Percentiles rank a stretch among this genome's conserved stretches.
phyloP scores from a whole-genome alignment of 2,113 vertebrate genomes.

The Pleuronectes platessa region DNA sequence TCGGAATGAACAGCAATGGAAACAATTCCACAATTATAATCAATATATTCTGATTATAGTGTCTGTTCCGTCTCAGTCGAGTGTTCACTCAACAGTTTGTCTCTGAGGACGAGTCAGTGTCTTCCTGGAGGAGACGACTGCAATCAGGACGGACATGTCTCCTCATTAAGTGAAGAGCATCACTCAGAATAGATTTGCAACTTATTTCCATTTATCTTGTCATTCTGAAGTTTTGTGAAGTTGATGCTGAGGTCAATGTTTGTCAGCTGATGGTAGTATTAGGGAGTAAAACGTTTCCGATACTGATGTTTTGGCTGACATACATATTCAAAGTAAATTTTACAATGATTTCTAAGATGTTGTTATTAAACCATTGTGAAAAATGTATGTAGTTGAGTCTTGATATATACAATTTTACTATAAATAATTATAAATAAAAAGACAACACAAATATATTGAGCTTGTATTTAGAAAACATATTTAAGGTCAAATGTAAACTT shows the following conservation, averaged over 20 bases:
- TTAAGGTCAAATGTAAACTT: background rate
- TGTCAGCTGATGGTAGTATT: background rate
- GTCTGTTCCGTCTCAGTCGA: slow-evolving; percentile 30
- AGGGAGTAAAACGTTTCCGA: background rate
- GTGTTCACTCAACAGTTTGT: slow-evolving; percentile 15
- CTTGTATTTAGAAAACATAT: background rate
- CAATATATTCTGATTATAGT: no score
- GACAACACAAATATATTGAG: background rate
- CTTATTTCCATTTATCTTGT: slow-evolving; percentile 49
- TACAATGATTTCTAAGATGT: no score
- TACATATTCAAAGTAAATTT: no score
- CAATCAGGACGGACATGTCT: slow-evolving; percentile 64
- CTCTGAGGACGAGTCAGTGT: background rate
- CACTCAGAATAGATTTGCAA: slow-evolving; percentile 51
- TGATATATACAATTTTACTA: no score
- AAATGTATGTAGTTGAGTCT: no score
- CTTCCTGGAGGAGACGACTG: slow-evolving; percentile 45
- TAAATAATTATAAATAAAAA: no score
- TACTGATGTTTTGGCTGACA: background rate
- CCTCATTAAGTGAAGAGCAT: slow-evolving; percentile 27
- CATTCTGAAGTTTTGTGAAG: background rate
- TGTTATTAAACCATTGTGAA: no score
- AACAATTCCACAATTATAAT: no score
- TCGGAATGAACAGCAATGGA: no score
- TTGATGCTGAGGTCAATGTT: background rate